Evolutionary conservation across 2,797 vertebrate genomes (phyloP).

Genomic region (Alfaro cultratus): DNA sequence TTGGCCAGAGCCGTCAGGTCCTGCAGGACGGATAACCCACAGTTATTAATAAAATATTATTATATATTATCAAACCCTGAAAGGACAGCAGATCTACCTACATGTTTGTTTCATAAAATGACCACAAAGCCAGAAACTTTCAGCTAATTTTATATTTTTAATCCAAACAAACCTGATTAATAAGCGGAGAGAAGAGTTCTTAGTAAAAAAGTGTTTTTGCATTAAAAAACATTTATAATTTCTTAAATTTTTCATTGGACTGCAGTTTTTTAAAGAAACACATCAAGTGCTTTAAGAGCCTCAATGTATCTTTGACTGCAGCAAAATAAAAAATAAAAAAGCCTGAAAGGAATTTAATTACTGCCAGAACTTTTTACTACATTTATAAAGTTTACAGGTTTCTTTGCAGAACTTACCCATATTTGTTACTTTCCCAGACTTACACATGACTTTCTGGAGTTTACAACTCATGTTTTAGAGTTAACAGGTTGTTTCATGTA

Average conservation of each 20-base stretch:
- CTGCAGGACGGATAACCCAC: conserved; percentile 65
- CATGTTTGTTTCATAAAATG: background rate
- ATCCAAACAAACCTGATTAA: background rate
- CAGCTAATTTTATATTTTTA: background rate
- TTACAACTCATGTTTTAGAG: background rate
- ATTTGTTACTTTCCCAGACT: background rate
- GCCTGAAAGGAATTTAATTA: background rate
- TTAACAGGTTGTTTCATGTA: background rate
- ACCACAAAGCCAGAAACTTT: background rate
- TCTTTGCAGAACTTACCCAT: background rate
- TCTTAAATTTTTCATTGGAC: background rate
- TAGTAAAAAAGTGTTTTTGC: background rate
- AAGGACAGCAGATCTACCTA: background rate
- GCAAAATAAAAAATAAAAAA: background rate
- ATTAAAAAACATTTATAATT: background rate
- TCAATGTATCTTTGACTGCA: background rate
- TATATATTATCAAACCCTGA: background rate
- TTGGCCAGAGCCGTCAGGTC: conserved; percentile 97
- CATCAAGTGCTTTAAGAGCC: background rate
- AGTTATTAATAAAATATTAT: background rate
- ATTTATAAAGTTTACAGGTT: background rate
- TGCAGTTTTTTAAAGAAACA: background rate
- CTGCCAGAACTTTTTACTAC: background rate
- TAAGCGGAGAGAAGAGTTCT: background rate
- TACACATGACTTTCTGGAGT: background rate